Base-by-base conservation (phyloP, 2,113 vertebrate species). In the Rhabdomys dilectus region DNA sequence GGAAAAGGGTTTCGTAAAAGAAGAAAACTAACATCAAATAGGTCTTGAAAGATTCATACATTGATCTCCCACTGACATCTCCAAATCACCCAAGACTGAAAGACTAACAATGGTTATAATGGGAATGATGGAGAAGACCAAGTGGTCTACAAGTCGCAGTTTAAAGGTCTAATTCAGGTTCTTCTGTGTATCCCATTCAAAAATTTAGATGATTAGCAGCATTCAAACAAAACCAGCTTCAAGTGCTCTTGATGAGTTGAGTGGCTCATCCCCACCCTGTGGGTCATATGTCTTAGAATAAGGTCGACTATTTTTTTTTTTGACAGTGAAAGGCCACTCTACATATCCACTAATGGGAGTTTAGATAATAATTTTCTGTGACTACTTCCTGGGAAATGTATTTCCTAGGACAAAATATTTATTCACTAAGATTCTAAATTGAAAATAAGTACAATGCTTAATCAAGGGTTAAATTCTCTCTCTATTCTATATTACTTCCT, bases 91-190 rank as follows among this genome's bases (percentile, higher is more conserved):
- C 82, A 89, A 93, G 70, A 66, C 24, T 84, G 60, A 36, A 60
- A 96, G 36, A 48, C 12, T 0, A 84, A 81, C 53, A 53, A 34
- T 45, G 53, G 66, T 97, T 96, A 92, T 97, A 96, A 77, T 75
- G 96, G 95, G 66, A 80, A 75, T 92, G 88, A 93, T 60, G 94
- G 60, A 96, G 95, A 89, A 89, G 34, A 62, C 7, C 81, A 64
- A 91, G 45, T 24, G 6, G 29, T 64, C 34, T 76, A 92, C 88
- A 90, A 36, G 6, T 36, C 92, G 81, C 42, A 93, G 72, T 64
- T 88, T 82, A 88, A 93, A 73, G 34, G n/a, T 80, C 81, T 76
- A 91, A 70, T 92, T 91, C 73, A 36, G 48, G 62, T 73, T 87
- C 82, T 91, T 70, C 62, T 93, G 84, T 95, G 87, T 96, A 80